These are phyloP conservation scores for Mesembrinibis cayennensis DNA, from an alignment of 2,113 vertebrate genomes.

Conservation along the genomic window DNA sequence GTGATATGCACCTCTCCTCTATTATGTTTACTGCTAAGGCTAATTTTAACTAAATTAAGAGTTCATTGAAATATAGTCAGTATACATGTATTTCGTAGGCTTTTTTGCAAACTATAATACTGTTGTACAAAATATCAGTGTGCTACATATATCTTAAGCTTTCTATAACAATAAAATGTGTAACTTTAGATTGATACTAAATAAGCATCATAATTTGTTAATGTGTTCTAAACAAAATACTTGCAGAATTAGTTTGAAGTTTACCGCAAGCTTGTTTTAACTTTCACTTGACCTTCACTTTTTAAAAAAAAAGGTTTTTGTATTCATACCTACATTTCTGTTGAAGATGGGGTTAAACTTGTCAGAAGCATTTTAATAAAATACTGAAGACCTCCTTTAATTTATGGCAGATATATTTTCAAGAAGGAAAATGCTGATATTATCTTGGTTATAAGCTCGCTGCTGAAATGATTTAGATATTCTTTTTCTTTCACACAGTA, in stretches of 20 bases:
- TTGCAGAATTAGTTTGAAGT: neutral
- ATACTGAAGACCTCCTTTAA: conserved; percentile 69
- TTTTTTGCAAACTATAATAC: neutral
- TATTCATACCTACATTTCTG: neutral
- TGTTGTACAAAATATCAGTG: neutral
- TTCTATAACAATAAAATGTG: neutral
- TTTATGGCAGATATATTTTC: conserved; percentile 77
- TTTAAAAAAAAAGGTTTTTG: neutral
- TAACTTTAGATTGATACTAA: neutral
- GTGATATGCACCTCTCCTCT: neutral
- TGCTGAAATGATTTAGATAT: conserved; percentile 79
- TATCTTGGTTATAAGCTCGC: conserved; percentile 78
- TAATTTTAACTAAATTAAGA: neutral
- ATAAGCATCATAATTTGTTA: neutral
- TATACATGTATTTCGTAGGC: neutral
- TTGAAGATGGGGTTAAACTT: conserved; percentile 64
- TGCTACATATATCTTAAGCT: neutral
- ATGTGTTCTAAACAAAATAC: neutral
- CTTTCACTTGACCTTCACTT: conserved; percentile 53
- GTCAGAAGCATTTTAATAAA: conserved; percentile 73
- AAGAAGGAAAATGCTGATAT: conserved; percentile 76
- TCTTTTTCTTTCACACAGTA: conserved; percentile 63
- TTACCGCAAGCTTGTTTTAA: conserved; percentile 3
- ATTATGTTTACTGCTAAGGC: neutral
- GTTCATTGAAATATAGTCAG: neutral